Evolutionary conservation across 2,888 invertebrate species (phyloP), one percentile per base, ranked within the genome.

Genomic region (Thalpophila matura): DNA sequence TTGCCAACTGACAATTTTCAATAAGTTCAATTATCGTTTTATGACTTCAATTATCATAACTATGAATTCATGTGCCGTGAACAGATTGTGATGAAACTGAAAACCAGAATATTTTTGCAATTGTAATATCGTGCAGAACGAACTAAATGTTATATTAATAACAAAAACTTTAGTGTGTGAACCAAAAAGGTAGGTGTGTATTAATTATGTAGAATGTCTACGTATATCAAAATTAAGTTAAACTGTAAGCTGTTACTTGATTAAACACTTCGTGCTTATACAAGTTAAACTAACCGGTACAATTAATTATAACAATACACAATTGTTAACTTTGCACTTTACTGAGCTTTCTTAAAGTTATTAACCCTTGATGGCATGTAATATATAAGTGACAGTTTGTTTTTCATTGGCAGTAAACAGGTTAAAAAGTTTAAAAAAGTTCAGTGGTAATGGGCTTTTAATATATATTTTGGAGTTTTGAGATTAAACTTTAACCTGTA

Each of bases 201-300:
- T n/a, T n/a, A n/a, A n/a, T n/a, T n/a, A 45, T 33, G 37, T 38
- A 14, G 1, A 26, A 24, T 63, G 7, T 24, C 2, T 43, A 20
- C 16, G 5, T 14, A n/a, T 33, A 40, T 40, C 54, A 12, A 33
- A 40, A 42, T 40, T 0, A 40, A 40, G 18, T 64, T 33, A 56
- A 42, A 55, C 18, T 63, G 24, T 24, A 29, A 63, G 35, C 12
- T 22, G 16, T 35, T 33, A 49, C 35, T 65, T 49, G 7, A n/a
- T 42, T 20, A 31, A 18, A n/a, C 29, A 42, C 16, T 42, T 45
- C 9, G 27, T 46, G 33, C 7, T 33, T 57, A 12, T 18, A 29
- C 14, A 46, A 67, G 45, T 66, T 59, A 16, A 58, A 66, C 59
- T 31, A 46, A 51, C 59, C n/a, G n/a, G 46, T 67, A 46, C n/a